phyloP scores from a whole-genome alignment of 2,113 vertebrate species.

The Urocitellus parryii region DNA sequence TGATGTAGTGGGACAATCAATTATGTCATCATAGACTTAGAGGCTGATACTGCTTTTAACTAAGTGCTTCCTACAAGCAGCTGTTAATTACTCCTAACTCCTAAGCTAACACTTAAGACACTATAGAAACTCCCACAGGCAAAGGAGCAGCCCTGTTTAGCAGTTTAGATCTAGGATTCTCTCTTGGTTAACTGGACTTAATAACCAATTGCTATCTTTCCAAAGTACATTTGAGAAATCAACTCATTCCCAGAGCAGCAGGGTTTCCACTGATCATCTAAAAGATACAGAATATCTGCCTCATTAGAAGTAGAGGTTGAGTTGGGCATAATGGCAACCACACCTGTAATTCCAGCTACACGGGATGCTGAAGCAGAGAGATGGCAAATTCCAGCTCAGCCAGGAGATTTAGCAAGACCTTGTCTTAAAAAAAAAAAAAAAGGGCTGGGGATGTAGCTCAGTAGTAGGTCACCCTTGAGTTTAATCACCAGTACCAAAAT shows the following conservation, averaged over 20 bases:
- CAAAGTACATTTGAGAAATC: background rate
- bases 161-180: background rate
- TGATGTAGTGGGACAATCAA: background rate
- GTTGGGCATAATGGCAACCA: too few species aligned
- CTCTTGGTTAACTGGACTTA: background rate
- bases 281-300: background rate
- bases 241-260: background rate
- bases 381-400: too few species aligned
- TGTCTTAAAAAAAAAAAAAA: too few species aligned
- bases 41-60: background rate
- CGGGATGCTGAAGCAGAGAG: too few species aligned
- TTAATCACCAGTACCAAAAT: too few species aligned
- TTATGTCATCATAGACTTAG: background rate
- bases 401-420: too few species aligned
- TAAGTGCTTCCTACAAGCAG: background rate
- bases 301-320: background rate
- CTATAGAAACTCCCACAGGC: conserved; percentile 24
- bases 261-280: background rate
- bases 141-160: background rate
- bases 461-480: too few species aligned
- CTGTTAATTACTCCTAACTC: background rate
- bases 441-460: too few species aligned
- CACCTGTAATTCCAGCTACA: too few species aligned
- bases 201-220: background rate
- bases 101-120: background rate